Evolutionary conservation across 2,888 invertebrate genomes (phyloP).

Genomic region (Resseliella maxima): DNA sequence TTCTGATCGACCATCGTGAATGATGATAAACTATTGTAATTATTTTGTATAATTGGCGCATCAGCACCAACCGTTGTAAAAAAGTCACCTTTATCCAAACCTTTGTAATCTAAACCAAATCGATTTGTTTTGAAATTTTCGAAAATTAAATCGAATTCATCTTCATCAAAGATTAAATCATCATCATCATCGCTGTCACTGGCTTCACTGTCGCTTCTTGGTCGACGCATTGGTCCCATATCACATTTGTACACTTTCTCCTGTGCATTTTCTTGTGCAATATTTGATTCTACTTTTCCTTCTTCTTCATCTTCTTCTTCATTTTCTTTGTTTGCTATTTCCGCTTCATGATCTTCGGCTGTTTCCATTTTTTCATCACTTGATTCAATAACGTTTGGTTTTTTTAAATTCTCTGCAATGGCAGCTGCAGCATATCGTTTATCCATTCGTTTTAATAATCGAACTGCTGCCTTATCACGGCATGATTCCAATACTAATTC

Average conservation of each 20-base stretch:
- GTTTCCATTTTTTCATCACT: background rate
- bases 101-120: conserved; percentile 83
- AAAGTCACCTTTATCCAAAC: conserved; percentile 69
- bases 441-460: conserved; percentile 87
- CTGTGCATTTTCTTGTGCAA: no score
- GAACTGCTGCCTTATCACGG: conserved; percentile 89
- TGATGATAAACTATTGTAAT: conserved; percentile 65
- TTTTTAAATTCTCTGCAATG: conserved; percentile 64
- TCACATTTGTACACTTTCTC: conserved; percentile 63
- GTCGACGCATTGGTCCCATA: conserved; percentile 58
- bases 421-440: conserved; percentile 71
- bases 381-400: conserved; percentile 63
- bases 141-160: conserved; percentile 82
- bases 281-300: background rate
- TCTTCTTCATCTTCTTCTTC: background rate
- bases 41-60: conserved; percentile 68
- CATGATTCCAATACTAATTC: conserved; percentile 77
- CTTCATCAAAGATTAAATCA: conserved; percentile 74
- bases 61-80: conserved; percentile 68
- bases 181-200: conserved; percentile 51
- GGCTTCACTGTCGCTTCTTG: background rate
- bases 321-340: background rate
- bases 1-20: conserved; percentile 72
- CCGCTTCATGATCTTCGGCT: background rate
- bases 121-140: conserved; percentile 81